Evolutionary conservation across 1,140 invertebrate species (phyloP).

Genomic region (Teleogryllus occipitalis): DNA sequence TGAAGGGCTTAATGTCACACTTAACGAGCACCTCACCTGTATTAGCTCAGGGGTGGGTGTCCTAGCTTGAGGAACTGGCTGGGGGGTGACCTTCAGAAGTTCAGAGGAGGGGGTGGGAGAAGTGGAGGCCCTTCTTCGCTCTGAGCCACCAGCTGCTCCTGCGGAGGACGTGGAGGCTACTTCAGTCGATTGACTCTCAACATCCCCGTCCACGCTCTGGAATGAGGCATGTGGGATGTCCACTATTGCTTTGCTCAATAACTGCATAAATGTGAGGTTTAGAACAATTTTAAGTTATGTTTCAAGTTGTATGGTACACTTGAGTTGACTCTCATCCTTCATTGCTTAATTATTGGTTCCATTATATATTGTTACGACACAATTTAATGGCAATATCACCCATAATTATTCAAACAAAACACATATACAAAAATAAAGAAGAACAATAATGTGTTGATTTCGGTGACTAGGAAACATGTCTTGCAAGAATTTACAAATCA

Average conservation of each 20-base stretch:
- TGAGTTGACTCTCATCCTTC: background rate
- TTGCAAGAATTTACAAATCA: too few species aligned
- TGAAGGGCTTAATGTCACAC: too few species aligned
- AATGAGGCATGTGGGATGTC: conserved; percentile 20
- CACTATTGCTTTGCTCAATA: conserved; percentile 14
- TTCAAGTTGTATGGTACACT: background rate
- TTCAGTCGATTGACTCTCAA: conserved; percentile 23
- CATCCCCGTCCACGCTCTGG: conserved; percentile 26
- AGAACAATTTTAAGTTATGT: background rate
- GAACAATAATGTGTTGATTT: background rate
- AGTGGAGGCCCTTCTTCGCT: conserved; percentile 20
- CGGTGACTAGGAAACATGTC: background rate
- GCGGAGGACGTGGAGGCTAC: conserved; percentile 23
- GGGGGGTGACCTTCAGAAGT: conserved; percentile 28
- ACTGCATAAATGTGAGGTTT: background rate
- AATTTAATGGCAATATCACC: background rate
- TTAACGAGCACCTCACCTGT: conserved; percentile 30
- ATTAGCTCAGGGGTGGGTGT: conserved; percentile 37
- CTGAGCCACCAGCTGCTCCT: conserved; percentile 22
- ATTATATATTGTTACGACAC: background rate
- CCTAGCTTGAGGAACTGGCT: conserved; percentile 29
- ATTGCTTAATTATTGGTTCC: background rate
- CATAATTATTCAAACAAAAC: background rate
- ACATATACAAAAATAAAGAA: background rate
- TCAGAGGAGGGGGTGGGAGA: conserved; percentile 22